Conservation (phyloP, 1,140 invertebrate genomes). For the Parasteatoda tepidariorum region DNA sequence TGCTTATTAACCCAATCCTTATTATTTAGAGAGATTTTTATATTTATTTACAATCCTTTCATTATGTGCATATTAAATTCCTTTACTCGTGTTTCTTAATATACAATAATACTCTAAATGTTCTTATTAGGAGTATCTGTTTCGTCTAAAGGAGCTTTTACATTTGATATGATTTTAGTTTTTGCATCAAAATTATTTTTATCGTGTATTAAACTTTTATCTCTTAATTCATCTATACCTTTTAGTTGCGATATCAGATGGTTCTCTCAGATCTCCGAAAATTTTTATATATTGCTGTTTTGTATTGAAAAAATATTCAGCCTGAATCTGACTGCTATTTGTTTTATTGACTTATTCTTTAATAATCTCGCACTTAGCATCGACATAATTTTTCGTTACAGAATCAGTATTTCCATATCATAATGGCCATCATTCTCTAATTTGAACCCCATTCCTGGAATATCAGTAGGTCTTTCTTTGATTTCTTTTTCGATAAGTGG, state of each 20-base stretch:
- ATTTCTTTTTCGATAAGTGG: not conserved
- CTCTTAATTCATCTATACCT: not conserved
- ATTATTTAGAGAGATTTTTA: no score
- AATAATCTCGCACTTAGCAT: not conserved
- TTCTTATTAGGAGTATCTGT: not conserved
- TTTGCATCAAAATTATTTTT: not conserved
- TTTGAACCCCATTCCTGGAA: conserved; percentile 5
- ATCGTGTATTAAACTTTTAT: not conserved
- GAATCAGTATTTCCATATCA: conserved; percentile 16
- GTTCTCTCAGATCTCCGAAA: not conserved
- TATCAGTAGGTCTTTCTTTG: not conserved
- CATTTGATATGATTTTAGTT: not conserved
- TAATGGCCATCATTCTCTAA: conserved; percentile 16
- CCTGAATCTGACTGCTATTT: not conserved
- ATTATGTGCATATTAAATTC: no score
- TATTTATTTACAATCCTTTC: no score
- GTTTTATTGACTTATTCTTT: not conserved
- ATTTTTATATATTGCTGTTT: not conserved
- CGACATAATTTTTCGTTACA: not conserved
- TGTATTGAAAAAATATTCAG: not conserved
- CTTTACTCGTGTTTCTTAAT: no score
- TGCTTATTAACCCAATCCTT: not conserved
- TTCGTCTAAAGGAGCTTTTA: not conserved
- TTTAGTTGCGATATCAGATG: not conserved
- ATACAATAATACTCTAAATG: not conserved